Evolutionary conservation across 2,113 vertebrate species (phyloP), one percentile per base, ranked within the genome.

Genomic region (Orycteropus afer): DNA sequence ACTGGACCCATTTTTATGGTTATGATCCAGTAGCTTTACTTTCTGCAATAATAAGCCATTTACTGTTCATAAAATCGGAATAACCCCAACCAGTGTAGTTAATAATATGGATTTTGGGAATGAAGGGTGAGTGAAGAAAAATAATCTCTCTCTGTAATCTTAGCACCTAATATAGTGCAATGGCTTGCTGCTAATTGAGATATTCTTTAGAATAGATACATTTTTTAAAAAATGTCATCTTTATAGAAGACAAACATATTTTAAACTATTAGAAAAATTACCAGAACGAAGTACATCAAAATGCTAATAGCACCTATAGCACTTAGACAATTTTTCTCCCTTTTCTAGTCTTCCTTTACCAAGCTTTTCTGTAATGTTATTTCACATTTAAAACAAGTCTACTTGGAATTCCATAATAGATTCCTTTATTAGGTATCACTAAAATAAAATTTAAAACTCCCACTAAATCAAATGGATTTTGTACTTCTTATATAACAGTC

Each of bases 401-500:
- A 79, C n/a, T 29, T 61, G 22, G 25, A 93, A 90, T 65, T 45
- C 55, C 76, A 61, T 12, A 87, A 51, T 2, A 67, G 63, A 88
- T 11, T 57, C 45, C 49, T 71, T 92, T 45, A 86, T 23, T 74
- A 14, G 42, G 8, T 55, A 67, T 57, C 59, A 59, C 73, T 87
- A 14, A 94, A 95, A 90, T 55, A 73, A 82, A 87, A 83, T 34
- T 7, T 51, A 79, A 65, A 65, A 83, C 42, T 74, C 61, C 13
- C 49, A 90, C 53, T 49, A 51, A 92, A 84, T 42, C 73, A 89
- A 90, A 84, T 45, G 32, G 11, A 79, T 92, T 90, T 86, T 94
- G 65, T n/a, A 42, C 80, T 89, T 87, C 57, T 93, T 89, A 90
- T 13, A 11, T 90, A 95, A 95, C 37, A 84, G 95, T n/a, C 94